These are phyloP conservation scores for Trematocara marginatum DNA, from an alignment of 2,113 vertebrate species.

Conservation along the genomic window DNA sequence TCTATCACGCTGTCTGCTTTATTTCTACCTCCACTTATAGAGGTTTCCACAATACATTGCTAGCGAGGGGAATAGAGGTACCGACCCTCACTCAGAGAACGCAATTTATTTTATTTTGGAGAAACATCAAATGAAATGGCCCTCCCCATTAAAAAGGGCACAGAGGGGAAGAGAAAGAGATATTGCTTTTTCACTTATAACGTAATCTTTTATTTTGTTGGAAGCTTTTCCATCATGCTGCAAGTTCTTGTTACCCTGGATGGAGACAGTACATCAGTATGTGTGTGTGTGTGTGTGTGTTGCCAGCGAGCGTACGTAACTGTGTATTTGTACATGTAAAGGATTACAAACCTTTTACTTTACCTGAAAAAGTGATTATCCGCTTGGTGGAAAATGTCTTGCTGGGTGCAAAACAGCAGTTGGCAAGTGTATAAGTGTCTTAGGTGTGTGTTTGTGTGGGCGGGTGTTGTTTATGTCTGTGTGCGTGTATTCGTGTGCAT, in stretches of 20 bases:
- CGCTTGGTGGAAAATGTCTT: neutral
- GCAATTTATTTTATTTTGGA: slow-evolving; percentile 68
- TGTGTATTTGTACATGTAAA: neutral
- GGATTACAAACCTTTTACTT: neutral
- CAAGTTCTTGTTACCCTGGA: neutral
- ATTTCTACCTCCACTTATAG: slow-evolving; percentile 43
- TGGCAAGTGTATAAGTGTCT: slow-evolving; percentile 36
- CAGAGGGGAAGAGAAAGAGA: slow-evolving; percentile 45
- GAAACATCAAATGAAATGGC: slow-evolving; percentile 66
- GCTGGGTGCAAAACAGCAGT: slow-evolving; percentile 6
- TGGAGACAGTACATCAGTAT: neutral
- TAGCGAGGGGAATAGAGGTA: slow-evolving; percentile 62
- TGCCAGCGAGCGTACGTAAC: neutral
- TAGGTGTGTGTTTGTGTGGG: slow-evolving; percentile 13
- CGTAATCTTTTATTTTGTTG: slow-evolving; percentile 55
- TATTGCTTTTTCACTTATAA: slow-evolving; percentile 68
- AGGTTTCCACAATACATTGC: slow-evolving; percentile 58
- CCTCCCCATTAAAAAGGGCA: slow-evolving; percentile 66
- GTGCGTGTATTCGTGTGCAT: neutral
- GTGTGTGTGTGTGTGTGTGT: neutral
- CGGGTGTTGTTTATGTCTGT: slow-evolving; percentile 26
- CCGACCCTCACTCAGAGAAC: slow-evolving; percentile 46
- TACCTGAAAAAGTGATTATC: slow-evolving; percentile 19
- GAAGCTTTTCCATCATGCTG: slow-evolving; percentile 39
- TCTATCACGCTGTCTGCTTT: neutral